Evolutionary conservation across 2,113 vertebrate genomes (phyloP).

Genomic region (Chamaetylas fuelleborni): DNA sequence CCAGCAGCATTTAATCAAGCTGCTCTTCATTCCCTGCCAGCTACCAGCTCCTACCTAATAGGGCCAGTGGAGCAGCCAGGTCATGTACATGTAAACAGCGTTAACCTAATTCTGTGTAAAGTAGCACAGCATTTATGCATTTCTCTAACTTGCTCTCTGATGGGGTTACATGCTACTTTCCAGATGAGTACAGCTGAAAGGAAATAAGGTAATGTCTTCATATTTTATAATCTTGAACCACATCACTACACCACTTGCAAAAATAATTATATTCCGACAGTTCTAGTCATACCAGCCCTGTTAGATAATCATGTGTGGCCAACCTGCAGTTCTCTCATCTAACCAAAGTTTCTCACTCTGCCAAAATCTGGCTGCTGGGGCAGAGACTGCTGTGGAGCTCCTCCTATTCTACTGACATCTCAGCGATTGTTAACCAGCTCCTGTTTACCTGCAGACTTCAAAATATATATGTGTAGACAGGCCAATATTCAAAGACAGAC

Average conservation of each 20-base stretch:
- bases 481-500: neutral
- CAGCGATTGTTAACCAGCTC: neutral
- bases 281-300: neutral
- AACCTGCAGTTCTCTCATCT: neutral
- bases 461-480: neutral
- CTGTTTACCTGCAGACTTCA: neutral
- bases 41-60: neutral
- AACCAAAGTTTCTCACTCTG: neutral
- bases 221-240: neutral
- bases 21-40: neutral
- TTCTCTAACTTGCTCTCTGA: neutral
- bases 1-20: neutral
- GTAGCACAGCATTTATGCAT: neutral
- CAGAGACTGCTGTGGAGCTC: neutral
- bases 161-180: neutral
- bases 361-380: neutral
- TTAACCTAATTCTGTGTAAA: neutral
- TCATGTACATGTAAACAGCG: neutral
- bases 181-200: neutral
- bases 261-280: neutral
- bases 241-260: neutral
- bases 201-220: neutral
- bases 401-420: neutral
- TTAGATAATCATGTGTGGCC: neutral
- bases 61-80: neutral